Evolutionary conservation across 1,140 invertebrate genomes (phyloP), one percentile per base, ranked within the genome.

Genomic region (Leguminivora glycinivorella): DNA sequence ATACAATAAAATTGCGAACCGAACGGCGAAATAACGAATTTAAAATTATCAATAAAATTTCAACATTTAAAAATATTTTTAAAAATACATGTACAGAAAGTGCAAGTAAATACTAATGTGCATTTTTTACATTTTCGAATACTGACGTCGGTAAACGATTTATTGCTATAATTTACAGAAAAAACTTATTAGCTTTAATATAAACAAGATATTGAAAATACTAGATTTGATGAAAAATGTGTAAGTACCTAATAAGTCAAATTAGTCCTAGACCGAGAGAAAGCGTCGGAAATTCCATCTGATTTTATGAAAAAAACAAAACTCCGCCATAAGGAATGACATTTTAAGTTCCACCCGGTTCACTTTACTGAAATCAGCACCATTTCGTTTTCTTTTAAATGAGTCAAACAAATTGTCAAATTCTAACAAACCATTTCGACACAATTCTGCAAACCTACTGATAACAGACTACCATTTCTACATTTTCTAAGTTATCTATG

Each of bases 31-130:
- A 80, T 87, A 90, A 87, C 86, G 83, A 87, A 88, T 81, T 87
- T 88, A 83, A 90, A 90, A 86, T 83, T 84, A 88, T 84, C 71
- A 84, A 89, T 89, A 89, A 88, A 87, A 84, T 89, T 86, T 87
- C 80, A 88, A 88, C 80, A 81, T 72, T 78, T 81, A 47, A 76
- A 75, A 78, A 78, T 71, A 76, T 75, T 73, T 71, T 73, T 74
- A 77, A 76, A 79, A 79, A 74, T 75, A 73, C 75, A 69, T 52
- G 47, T 76, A 77, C 72, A 79, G 43, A 79, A 75, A 69, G 47
- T 73, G 70, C 25, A 43, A 67, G 43, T 71, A 72, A 29, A 52
- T 58, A 14, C 19, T 69, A 67, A 29, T 34, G 77, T 76, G 73
- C 69, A 71, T 24, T 77, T 69, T 76, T 70, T 77, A 81, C 72